Evolutionary conservation across 2,888 invertebrate species (phyloP).

Genomic region (Tupiocoris notatus): DNA sequence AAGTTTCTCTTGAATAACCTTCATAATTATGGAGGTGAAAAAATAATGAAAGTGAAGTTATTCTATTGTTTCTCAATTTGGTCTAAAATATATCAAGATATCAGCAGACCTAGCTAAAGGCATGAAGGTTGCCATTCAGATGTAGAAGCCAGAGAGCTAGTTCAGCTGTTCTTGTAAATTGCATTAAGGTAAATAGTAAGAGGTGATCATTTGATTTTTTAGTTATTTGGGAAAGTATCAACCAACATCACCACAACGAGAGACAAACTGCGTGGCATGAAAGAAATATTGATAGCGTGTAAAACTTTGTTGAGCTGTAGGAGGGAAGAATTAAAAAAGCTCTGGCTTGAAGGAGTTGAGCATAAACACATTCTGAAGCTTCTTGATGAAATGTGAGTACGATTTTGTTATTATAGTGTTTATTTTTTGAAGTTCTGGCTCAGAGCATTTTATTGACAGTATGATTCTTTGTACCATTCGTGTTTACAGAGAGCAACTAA

Average conservation of each 20-base stretch:
- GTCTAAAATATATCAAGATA: too few relatives aligned
- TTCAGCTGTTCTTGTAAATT: too few relatives aligned
- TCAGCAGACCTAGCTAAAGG: too few relatives aligned
- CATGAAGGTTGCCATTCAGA: too few relatives aligned
- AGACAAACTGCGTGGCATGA: slow-evolving; percentile 72
- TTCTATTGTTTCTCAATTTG: too few relatives aligned
- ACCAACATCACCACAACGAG: slow-evolving; percentile 72
- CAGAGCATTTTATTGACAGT: neutral
- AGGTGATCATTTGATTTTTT: slow-evolving; percentile 52
- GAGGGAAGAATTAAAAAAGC: slow-evolving; percentile 85
- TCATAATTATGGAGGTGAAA: too few relatives aligned
- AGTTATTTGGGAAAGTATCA: slow-evolving; percentile 74
- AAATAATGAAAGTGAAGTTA: too few relatives aligned
- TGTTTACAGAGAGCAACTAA: slow-evolving; percentile 65
- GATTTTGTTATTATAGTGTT: slow-evolving; percentile 3
- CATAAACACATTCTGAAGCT: slow-evolving; percentile 87
- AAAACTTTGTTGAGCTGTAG: slow-evolving; percentile 83
- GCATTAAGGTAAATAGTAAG: too few relatives aligned
- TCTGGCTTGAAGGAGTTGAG: slow-evolving; percentile 95
- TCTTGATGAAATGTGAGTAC: slow-evolving; percentile 78
- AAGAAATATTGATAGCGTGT: slow-evolving; percentile 78
- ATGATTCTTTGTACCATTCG: neutral
- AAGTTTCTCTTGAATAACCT: too few relatives aligned
- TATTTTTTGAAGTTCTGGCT: slow-evolving; percentile 7
- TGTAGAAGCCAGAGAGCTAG: too few relatives aligned